phyloP scores from a whole-genome alignment of 2,113 vertebrate genomes.

The Rostratula benghalensis region DNA sequence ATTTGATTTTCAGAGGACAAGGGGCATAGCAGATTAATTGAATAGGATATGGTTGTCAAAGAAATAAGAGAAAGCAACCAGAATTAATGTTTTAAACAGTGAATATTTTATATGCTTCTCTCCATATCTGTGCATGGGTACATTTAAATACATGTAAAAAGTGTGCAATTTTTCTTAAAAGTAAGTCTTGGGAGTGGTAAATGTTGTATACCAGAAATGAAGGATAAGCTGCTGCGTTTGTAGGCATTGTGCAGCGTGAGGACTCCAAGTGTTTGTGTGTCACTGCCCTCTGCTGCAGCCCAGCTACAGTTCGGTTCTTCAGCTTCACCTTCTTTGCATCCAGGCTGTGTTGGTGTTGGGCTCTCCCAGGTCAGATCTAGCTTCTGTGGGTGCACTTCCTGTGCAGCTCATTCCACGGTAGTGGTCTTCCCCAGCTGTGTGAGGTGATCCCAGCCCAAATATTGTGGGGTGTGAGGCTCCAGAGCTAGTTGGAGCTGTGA shows the following conservation, averaged over 20 bases:
- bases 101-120: not conserved
- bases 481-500: not conserved
- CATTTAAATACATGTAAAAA: not conserved
- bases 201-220: not conserved
- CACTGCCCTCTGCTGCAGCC: constrained; percentile 5
- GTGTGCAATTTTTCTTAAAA: not conserved
- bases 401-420: rapidly evolving
- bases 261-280: not conserved
- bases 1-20: not conserved
- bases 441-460: not conserved
- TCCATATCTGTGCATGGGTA: not conserved
- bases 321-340: not conserved
- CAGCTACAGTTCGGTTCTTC: rapidly evolving
- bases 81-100: not conserved
- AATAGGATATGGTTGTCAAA: not conserved
- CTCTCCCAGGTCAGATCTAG: not conserved
- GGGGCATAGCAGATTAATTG: not conserved
- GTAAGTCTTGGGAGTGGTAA: not conserved
- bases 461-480: rapidly evolving
- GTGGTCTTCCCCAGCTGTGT: not conserved
- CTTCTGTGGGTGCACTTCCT: rapidly evolving
- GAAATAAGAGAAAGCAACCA: not conserved
- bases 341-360: rapidly evolving
- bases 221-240: not conserved
- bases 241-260: not conserved